phyloP scores from a whole-genome alignment of 1,140 invertebrate species.

The Coptotermes formosanus region DNA sequence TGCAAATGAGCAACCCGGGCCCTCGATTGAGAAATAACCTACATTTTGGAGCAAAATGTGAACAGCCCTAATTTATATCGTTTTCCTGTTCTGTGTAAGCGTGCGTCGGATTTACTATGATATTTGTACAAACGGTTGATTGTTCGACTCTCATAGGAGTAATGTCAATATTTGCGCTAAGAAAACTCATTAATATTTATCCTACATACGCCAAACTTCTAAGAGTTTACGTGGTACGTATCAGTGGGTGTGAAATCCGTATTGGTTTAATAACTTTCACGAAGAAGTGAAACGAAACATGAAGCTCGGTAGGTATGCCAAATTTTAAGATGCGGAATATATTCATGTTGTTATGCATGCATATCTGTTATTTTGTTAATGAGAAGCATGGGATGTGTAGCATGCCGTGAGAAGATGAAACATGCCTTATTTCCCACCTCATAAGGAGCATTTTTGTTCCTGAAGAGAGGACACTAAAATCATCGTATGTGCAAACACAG shows the following conservation, averaged over 20 bases:
- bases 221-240: neutral
- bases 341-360: too few relatives aligned
- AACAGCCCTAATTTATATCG: neutral
- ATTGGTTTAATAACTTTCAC: neutral
- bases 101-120: neutral
- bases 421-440: too few relatives aligned
- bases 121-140: neutral
- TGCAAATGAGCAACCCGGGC: too few relatives aligned
- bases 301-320: neutral
- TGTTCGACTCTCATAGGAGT: neutral
- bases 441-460: too few relatives aligned
- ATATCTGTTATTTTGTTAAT: too few relatives aligned
- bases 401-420: too few relatives aligned
- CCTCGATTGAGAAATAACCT: too few relatives aligned
- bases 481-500: too few relatives aligned
- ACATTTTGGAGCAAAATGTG: neutral
- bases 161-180: constrained; percentile 12
- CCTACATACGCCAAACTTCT: neutral
- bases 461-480: too few relatives aligned
- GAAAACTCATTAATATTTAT: constrained; percentile 18
- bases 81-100: neutral
- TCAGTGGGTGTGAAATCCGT: neutral
- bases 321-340: neutral
- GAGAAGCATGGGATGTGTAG: too few relatives aligned
- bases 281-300: neutral